These are phyloP conservation scores for Ispidina picta DNA, from an alignment of 2,797 vertebrate genomes.

Conservation along the genomic window DNA sequence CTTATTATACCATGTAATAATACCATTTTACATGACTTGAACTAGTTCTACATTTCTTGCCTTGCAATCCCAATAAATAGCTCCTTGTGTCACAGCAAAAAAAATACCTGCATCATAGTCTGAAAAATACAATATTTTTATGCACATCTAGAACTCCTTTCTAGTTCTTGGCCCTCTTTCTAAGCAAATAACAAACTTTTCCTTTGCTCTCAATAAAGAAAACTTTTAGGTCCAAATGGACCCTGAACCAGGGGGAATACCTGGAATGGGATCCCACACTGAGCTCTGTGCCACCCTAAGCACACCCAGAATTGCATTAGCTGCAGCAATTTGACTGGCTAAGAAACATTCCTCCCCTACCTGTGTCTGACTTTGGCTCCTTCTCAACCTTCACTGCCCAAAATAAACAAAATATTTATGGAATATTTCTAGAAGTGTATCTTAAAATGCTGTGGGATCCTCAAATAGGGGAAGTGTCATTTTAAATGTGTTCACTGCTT, in stretches of 20 bases:
- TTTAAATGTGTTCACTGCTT: background rate
- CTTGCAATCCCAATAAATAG: background rate
- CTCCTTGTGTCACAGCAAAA: background rate
- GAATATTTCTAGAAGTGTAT: background rate
- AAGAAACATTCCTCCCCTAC: background rate
- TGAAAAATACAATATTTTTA: background rate
- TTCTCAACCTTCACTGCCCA: background rate
- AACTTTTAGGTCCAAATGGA: background rate
- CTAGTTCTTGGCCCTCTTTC: background rate
- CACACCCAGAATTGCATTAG: rapidly evolving
- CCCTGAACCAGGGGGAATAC: background rate
- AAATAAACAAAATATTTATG: background rate
- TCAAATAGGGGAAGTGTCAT: background rate
- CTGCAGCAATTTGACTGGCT: background rate
- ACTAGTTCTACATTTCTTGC: background rate
- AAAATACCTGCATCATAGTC: background rate
- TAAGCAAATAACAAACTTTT: background rate
- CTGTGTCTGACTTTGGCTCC: background rate
- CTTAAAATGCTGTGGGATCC: background rate
- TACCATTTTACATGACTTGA: background rate
- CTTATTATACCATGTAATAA: background rate
- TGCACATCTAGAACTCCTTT: background rate
- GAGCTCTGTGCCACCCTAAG: background rate
- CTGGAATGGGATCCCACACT: background rate
- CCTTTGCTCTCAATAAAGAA: background rate